A percentile compares a stretch with the other conserved stretches of the same genome.
Evolutionary conservation across 2,888 invertebrate genomes (phyloP).

Genomic region (Rhagonycha fulva): DNA sequence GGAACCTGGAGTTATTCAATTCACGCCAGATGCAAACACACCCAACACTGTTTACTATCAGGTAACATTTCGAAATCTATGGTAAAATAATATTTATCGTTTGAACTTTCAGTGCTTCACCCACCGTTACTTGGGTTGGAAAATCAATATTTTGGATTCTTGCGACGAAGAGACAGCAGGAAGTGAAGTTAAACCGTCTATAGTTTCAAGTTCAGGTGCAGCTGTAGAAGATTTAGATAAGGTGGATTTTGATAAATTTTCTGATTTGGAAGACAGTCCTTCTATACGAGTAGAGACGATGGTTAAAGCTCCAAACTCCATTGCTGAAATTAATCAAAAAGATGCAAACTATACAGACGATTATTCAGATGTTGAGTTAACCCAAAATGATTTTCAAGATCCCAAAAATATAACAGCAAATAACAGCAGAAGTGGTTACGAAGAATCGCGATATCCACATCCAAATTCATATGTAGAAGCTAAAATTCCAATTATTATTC

Average conservation of each 20-base stretch:
- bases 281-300: conserved; percentile 68
- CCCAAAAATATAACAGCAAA: background rate
- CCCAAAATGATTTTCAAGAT: background rate
- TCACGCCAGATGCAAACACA: conserved; percentile 84
- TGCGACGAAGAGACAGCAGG: conserved; percentile 66
- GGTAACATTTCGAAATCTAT: conserved; percentile 56
- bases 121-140: conserved; percentile 93
- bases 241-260: conserved; percentile 36
- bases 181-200: conserved; percentile 59
- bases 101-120: conserved; percentile 76
- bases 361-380: background rate
- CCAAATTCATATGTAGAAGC: background rate
- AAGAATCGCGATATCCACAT: background rate
- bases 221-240: conserved; percentile 40
- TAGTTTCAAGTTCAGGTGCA: conserved; percentile 40
- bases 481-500: conserved; percentile 3
- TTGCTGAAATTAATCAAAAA: conserved; percentile 33
- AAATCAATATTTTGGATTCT: conserved; percentile 86
- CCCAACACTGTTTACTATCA: conserved; percentile 94
- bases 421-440: background rate
- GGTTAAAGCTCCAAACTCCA: conserved; percentile 48
- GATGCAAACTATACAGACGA: conserved; percentile 33
- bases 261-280: conserved; percentile 60
- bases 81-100: background rate
- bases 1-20: conserved; percentile 81